Evolutionary conservation across 2,888 invertebrate genomes (phyloP), one percentile per base, ranked within the genome.

Genomic region (Aleiodes alternator): DNA sequence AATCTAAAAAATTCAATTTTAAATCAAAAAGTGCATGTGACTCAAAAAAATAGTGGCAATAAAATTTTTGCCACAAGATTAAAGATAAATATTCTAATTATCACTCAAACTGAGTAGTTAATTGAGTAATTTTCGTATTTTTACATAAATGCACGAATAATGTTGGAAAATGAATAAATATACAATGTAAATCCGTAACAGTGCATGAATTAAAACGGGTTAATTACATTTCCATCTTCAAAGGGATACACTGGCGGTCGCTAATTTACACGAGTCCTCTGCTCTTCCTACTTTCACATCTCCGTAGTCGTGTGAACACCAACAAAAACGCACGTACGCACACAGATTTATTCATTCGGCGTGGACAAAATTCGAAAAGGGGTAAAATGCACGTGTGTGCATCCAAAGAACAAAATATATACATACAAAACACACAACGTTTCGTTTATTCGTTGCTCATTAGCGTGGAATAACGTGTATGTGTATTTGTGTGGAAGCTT

Each of bases 361-460:
- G n/a, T 38, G 14, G 5, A 43, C 43, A 14, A 61, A 61, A 61
- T 61, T 16, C 61, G 23, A 61, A 61, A 61, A 61, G 38, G 38
- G 43, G 34, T 61, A 38, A 43, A 61, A 23, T 48, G 16, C 55
- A 16, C 38, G 14, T 64, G 64, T 43, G 64, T 43, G 64, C 23
- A 48, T 48, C 8, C 43, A 43, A 43, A 48, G 34, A 64, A 64
- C 23, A 11, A 43, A 64, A 23, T 43, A 48, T n/a, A 64, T 48
- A 43, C 53, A 69, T 73, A 56, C 43, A 72, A 75, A 72, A 73
- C 77, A 87, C 77, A 87, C 84, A 86, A 84, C 82, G 84, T 80
- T 80, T 79, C 84, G 76, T 83, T 87, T 87, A 83, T 87, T 85
- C 84, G 81, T 80, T 80, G 73, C 86, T 87, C 87, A 88, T 87